Conservation (phyloP, 2,113 vertebrate species). For the Trichechus manatus region DNA sequence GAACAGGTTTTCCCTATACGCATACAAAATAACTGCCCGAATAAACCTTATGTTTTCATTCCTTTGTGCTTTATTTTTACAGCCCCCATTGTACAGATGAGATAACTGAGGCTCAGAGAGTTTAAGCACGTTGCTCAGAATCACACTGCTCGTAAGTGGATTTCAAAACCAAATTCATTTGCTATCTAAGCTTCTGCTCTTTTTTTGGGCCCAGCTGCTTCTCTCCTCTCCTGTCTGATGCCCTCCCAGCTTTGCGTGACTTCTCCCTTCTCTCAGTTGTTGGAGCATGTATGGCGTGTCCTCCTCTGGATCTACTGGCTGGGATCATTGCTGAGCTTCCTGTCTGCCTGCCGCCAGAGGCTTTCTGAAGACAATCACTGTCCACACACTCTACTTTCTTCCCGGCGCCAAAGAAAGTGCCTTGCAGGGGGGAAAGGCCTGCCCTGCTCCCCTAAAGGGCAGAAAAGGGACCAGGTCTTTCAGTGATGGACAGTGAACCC, state of each 20-base stretch:
- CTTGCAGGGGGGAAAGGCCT: neutral
- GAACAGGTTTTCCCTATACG: neutral
- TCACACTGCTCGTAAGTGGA: neutral
- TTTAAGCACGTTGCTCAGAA: neutral
- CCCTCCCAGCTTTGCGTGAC: neutral
- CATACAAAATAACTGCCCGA: neutral
- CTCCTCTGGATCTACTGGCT: neutral
- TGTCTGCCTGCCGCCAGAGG: neutral
- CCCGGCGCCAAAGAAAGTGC: neutral
- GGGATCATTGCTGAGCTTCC: neutral
- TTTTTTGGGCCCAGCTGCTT: neutral
- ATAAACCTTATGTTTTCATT: neutral
- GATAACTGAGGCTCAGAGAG: too few relatives aligned
- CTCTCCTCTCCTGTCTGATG: neutral
- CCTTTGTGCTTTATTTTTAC: neutral
- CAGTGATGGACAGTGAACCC: neutral
- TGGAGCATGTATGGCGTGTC: neutral
- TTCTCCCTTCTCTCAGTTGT: neutral
- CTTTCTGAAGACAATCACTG: neutral
- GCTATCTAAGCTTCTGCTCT: neutral
- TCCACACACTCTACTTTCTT: neutral
- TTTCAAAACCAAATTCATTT: neutral
- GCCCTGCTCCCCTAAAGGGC: neutral
- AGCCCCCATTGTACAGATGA: too few relatives aligned
- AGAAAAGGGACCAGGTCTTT: neutral